A percentile compares a stretch with the other conserved stretches of the same genome.
phyloP scores from a whole-genome alignment of 2,113 vertebrate species.

The Empidonax traillii region DNA sequence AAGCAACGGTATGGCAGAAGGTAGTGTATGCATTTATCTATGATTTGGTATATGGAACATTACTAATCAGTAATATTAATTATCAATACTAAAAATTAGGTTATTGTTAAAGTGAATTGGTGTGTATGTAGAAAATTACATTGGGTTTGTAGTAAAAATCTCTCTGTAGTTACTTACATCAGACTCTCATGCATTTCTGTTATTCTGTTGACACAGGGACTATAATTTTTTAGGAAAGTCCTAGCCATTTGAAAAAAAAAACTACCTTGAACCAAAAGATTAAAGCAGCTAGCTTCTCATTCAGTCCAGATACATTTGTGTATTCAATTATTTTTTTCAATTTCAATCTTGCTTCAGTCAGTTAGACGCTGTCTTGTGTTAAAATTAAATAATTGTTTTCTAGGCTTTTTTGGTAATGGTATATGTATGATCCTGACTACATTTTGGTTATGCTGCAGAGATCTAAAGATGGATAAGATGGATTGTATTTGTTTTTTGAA shows the following conservation, averaged over 20 bases:
- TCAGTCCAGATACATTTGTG: not conserved
- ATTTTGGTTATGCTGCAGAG: not conserved
- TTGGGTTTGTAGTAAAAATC: not conserved
- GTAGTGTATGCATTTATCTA: not conserved
- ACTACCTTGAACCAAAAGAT: not conserved
- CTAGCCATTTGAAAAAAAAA: not conserved
- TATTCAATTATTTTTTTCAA: not conserved
- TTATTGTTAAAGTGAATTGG: not conserved
- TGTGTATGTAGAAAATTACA: not conserved
- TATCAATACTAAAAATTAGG: not conserved
- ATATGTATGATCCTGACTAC: not conserved
- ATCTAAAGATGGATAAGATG: not conserved
- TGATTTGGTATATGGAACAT: not conserved
- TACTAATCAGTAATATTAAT: not conserved
- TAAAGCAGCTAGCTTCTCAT: not conserved
- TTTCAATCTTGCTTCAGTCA: not conserved
- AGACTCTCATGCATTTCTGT: not conserved
- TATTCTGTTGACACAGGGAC: not conserved
- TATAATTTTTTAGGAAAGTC: not conserved
- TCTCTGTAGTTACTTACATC: not conserved
- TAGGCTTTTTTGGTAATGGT: not conserved
- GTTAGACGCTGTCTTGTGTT: not conserved
- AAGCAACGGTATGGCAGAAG: not conserved
- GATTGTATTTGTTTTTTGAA: not conserved
- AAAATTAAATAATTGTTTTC: not conserved